These are phyloP conservation scores for Caerostris extrusa DNA, from an alignment of 1,140 invertebrate species.

Conservation along the genomic window DNA sequence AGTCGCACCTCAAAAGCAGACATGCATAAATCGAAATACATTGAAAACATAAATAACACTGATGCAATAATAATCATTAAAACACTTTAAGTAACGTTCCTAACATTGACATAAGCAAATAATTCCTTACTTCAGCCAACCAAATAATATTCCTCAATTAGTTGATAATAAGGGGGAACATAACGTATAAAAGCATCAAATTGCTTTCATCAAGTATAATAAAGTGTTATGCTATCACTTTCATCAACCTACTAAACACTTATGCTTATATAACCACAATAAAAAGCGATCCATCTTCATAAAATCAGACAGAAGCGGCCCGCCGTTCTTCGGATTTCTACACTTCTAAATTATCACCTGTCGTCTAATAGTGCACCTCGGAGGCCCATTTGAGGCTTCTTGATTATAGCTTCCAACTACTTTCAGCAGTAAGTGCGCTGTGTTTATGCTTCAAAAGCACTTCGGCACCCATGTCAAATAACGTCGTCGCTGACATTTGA, in stretches of 20 bases:
- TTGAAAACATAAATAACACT: no score
- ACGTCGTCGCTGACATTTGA: slow-evolving; percentile 15
- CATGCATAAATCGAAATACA: no score
- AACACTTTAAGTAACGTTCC: no score
- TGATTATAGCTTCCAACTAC: slow-evolving; percentile 9
- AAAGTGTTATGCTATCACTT: no score
- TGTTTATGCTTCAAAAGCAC: slow-evolving; percentile 27
- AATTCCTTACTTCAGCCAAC: no score
- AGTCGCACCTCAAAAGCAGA: no score
- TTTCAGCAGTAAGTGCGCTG: slow-evolving; percentile 13
- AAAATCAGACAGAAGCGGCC: neutral
- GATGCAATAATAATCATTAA: no score
- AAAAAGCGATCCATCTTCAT: neutral
- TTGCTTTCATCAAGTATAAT: slow-evolving; percentile 9
- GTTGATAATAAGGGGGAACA: no score
- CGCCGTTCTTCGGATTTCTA: neutral
- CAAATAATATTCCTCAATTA: no score
- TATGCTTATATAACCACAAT: no score
- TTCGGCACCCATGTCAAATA: neutral
- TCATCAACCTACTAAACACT: no score
- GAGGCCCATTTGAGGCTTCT: neutral
- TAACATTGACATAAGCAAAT: no score
- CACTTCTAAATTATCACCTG: slow-evolving; percentile 23
- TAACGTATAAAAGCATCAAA: neutral
- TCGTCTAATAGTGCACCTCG: neutral